Percentiles rank a stretch among this genome's conserved stretches.
phyloP scores from a whole-genome alignment of 2,888 invertebrate species.

The Drosophila koepferae region DNA sequence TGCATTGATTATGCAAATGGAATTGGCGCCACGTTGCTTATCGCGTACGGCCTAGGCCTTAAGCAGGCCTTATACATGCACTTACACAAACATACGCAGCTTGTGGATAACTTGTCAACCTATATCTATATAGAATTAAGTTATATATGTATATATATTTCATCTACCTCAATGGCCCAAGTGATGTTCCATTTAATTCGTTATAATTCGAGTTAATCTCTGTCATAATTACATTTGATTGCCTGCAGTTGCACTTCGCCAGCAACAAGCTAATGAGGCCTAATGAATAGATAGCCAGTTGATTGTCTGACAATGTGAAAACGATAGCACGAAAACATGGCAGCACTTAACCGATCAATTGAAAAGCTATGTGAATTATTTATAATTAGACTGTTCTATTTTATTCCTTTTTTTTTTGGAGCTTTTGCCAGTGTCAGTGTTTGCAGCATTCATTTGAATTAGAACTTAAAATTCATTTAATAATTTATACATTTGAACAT shows the following conservation, averaged over 20 bases:
- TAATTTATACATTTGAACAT: too few relatives aligned
- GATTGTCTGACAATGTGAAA: slow-evolving; percentile 54
- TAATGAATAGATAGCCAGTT: slow-evolving; percentile 65
- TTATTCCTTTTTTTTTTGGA: too few relatives aligned
- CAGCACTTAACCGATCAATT: slow-evolving; percentile 2
- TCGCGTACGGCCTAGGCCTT: slow-evolving; percentile 32
- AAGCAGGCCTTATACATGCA: slow-evolving; percentile 51
- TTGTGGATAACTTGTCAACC: slow-evolving; percentile 54
- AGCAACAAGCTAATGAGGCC: slow-evolving; percentile 49
- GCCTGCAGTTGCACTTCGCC: slow-evolving; percentile 27
- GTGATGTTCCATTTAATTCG: slow-evolving; percentile 68
- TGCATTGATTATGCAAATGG: slow-evolving; percentile 79
- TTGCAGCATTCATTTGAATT: too few relatives aligned
- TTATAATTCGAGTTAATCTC: slow-evolving; percentile 77
- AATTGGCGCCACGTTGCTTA: slow-evolving; percentile 50
- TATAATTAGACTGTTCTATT: slow-evolving; percentile 20
- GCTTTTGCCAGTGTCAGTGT: too few relatives aligned
- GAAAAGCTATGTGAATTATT: slow-evolving; percentile 30
- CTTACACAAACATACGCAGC: slow-evolving; percentile 1
- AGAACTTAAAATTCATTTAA: too few relatives aligned
- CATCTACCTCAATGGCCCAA: slow-evolving; percentile 33
- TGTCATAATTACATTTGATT: slow-evolving; percentile 77
- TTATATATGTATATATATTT: slow-evolving; percentile 9
- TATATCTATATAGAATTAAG: neutral
- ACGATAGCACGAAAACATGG: slow-evolving; percentile 23